Evolutionary conservation across 2,113 vertebrate species (phyloP).

Genomic region (Osmerus mordax): DNA sequence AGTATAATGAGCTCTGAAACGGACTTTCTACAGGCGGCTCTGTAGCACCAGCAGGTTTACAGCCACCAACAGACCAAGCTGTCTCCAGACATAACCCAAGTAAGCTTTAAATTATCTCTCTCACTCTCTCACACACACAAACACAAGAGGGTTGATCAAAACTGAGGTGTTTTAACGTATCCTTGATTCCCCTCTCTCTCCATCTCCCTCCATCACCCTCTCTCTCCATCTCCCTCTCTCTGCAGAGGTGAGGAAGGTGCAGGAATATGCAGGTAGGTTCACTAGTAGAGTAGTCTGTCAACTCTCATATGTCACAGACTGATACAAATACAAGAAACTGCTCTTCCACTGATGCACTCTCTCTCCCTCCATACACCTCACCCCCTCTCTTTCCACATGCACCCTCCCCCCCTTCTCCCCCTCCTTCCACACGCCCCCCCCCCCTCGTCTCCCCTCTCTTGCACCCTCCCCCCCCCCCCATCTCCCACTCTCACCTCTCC

Average conservation of each 20-base stretch:
- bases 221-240: constrained; percentile 1
- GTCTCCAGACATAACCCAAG: constrained; percentile 38
- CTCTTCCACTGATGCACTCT: background rate
- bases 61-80: background rate
- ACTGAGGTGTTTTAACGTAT: too few relatives aligned
- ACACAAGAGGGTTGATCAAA: too few relatives aligned
- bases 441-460: background rate
- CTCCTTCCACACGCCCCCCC: background rate
- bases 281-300: background rate
- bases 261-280: constrained; percentile 67
- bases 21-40: background rate
- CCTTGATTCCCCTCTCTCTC: background rate
- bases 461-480: background rate
- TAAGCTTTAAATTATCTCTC: constrained; percentile 19
- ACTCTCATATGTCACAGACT: background rate
- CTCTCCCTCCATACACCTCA: background rate
- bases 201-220: background rate
- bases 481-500: background rate
- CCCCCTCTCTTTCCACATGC: background rate
- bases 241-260: constrained; percentile 57
- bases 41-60: constrained; percentile 30
- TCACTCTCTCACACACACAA: too few relatives aligned
- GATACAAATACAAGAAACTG: background rate
- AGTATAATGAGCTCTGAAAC: too few relatives aligned
- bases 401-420: background rate